Conservation (phyloP, 2,888 invertebrate species). For the Amblyjoppa fuscipennis region DNA sequence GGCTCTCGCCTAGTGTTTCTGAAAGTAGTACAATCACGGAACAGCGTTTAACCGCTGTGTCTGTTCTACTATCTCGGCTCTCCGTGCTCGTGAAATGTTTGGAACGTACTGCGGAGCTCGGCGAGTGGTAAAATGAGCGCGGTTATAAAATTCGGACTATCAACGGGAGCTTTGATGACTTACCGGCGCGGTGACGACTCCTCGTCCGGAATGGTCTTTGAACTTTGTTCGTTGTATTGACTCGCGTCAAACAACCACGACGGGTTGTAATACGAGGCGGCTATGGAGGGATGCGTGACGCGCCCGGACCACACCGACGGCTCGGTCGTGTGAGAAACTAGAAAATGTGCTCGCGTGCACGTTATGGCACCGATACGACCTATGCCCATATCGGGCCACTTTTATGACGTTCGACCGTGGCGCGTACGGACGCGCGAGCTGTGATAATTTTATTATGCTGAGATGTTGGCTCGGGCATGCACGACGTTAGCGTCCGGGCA, state of each 20-base stretch:
- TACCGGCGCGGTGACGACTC: not conserved
- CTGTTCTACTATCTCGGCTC: constrained; percentile 12
- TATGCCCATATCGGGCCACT: constrained; percentile 57
- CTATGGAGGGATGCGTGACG: constrained; percentile 46
- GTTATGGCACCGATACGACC: constrained; percentile 52
- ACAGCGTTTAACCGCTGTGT: constrained; percentile 31
- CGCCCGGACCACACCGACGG: constrained; percentile 49
- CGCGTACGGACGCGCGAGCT: constrained; percentile 51
- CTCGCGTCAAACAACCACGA: constrained; percentile 30
- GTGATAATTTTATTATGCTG: constrained; percentile 61
- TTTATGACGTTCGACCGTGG: constrained; percentile 57
- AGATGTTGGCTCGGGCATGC: not conserved
- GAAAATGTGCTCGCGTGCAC: constrained; percentile 62
- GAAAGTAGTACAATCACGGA: constrained; percentile 58
- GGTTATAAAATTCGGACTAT: constrained; percentile 45
- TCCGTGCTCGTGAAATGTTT: not conserved
- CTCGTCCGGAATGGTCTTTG: constrained; percentile 28
- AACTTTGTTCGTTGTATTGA: constrained; percentile 46
- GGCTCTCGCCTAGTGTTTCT: constrained; percentile 35
- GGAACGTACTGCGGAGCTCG: too few relatives aligned
- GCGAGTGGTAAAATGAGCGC: not conserved
- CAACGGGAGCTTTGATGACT: constrained; percentile 22
- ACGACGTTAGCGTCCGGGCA: not conserved
- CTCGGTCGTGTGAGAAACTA: constrained; percentile 57
- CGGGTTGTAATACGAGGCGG: constrained; percentile 32